phyloP scores from a whole-genome alignment of 2,888 invertebrate genomes.

The Eupeodes luniger region DNA sequence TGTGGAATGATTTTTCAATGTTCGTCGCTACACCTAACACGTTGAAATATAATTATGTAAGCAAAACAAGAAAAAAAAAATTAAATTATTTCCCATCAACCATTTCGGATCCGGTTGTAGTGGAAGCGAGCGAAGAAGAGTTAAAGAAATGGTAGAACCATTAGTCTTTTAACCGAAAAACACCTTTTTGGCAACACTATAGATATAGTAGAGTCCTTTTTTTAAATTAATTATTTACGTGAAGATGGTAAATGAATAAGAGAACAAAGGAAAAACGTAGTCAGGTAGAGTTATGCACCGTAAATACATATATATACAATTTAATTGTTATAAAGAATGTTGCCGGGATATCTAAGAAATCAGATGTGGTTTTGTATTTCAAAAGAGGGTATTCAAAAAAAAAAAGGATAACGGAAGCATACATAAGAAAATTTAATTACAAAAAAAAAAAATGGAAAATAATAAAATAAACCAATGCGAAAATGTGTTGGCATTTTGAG shows the following conservation, averaged over 20 bases:
- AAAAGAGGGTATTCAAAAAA: neutral
- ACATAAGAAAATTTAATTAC: neutral
- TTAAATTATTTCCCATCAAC: conserved; percentile 15
- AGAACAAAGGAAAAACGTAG: neutral
- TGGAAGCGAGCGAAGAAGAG: neutral
- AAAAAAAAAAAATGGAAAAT: neutral
- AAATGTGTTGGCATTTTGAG: no score
- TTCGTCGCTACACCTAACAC: neutral
- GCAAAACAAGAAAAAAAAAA: conserved; percentile 2
- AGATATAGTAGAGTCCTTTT: neutral
- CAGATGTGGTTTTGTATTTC: neutral
- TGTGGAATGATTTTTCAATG: conserved; percentile 12
- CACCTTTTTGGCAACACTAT: neutral
- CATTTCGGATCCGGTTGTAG: conserved; percentile 5
- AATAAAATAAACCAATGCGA: neutral
- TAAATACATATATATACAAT: neutral
- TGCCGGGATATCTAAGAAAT: neutral
- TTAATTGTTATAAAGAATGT: conserved; percentile 10
- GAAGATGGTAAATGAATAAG: neutral
- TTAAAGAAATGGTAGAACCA: conserved; percentile 4
- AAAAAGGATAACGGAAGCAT: neutral
- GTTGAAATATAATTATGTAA: conserved; percentile 19
- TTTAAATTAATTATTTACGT: conserved; percentile 5
- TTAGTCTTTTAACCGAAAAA: conserved; percentile 25
- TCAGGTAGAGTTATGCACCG: no score